phyloP scores from a whole-genome alignment of 2,888 invertebrate genomes.

The Rhamnusium bicolor region DNA sequence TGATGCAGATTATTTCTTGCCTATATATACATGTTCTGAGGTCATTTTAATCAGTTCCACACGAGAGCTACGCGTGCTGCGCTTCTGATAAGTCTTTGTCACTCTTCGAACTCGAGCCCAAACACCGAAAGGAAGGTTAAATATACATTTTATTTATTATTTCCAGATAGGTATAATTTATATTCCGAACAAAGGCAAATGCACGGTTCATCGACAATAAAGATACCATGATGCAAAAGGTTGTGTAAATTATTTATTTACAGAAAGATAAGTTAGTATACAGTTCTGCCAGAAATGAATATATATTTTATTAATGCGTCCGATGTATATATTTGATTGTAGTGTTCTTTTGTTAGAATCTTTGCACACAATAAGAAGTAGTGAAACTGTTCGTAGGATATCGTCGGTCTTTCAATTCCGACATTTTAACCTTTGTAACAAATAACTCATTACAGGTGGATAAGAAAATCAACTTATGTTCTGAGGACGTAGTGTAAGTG shows the following conservation, averaged over 20 bases:
- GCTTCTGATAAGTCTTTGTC: conserved; percentile 21
- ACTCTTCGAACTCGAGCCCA: conserved; percentile 10
- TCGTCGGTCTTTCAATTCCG: too few species aligned
- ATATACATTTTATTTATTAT: conserved; percentile 28
- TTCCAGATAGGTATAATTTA: conserved; percentile 27
- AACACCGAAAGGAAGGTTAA: conserved; percentile 22
- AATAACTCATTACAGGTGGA: too few species aligned
- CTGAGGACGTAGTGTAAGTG: too few species aligned
- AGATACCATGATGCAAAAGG: not conserved
- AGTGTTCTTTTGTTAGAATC: too few species aligned
- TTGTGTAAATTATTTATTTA: conserved; percentile 3
- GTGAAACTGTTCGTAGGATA: too few species aligned
- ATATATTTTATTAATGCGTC: not conserved
- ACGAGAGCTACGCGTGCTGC: conserved; percentile 23
- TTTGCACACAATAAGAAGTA: too few species aligned
- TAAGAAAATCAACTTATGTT: too few species aligned
- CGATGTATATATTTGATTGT: not conserved
- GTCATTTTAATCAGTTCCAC: conserved; percentile 20
- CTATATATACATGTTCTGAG: conserved; percentile 7
- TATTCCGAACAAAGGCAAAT: conserved; percentile 22
- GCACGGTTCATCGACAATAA: conserved; percentile 24
- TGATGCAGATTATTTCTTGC: too few species aligned
- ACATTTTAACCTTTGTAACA: too few species aligned
- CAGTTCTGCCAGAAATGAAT: not conserved
- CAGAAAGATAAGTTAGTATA: not conserved